phyloP scores from a whole-genome alignment of 2,888 invertebrate genomes.

The Gymnocheta viridis region DNA sequence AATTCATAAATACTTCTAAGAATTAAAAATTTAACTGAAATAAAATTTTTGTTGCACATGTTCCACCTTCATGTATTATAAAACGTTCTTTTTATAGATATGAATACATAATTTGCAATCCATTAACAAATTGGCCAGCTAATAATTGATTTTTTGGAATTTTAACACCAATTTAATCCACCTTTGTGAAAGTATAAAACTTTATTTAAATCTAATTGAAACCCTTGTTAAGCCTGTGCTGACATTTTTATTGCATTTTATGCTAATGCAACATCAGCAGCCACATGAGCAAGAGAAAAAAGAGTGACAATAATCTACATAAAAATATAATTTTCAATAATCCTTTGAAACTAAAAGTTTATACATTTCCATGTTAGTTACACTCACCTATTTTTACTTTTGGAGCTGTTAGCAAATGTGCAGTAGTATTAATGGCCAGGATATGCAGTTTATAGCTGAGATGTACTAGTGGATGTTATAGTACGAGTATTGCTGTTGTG shows the following conservation, averaged over 20 bases:
- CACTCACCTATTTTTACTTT: slow-evolving; percentile 32
- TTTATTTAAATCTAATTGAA: slow-evolving; percentile 26
- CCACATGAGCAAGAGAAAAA: not conserved
- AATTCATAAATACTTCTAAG: too few species aligned
- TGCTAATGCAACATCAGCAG: slow-evolving; percentile 7
- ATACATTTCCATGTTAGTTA: slow-evolving; percentile 9
- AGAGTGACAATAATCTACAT: slow-evolving; percentile 34
- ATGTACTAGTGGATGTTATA: not conserved
- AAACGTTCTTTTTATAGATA: not conserved
- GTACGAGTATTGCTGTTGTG: not conserved
- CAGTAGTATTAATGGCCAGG: slow-evolving; percentile 47
- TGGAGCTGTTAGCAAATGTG: slow-evolving; percentile 22
- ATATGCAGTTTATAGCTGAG: not conserved
- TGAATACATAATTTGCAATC: not conserved
- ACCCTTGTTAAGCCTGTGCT: slow-evolving; percentile 27
- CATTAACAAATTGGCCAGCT: not conserved
- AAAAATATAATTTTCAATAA: slow-evolving; percentile 50
- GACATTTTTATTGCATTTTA: slow-evolving; percentile 58
- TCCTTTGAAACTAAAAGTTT: slow-evolving; percentile 44
- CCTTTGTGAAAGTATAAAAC: not conserved
- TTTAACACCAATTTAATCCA: slow-evolving; percentile 6
- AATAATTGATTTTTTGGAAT: slow-evolving; percentile 16
- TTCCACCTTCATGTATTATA: too few species aligned
- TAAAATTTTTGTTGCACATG: too few species aligned
- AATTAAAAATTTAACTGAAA: too few species aligned